phyloP scores from a whole-genome alignment of 2,113 vertebrate species.

The Setophaga petechia region DNA sequence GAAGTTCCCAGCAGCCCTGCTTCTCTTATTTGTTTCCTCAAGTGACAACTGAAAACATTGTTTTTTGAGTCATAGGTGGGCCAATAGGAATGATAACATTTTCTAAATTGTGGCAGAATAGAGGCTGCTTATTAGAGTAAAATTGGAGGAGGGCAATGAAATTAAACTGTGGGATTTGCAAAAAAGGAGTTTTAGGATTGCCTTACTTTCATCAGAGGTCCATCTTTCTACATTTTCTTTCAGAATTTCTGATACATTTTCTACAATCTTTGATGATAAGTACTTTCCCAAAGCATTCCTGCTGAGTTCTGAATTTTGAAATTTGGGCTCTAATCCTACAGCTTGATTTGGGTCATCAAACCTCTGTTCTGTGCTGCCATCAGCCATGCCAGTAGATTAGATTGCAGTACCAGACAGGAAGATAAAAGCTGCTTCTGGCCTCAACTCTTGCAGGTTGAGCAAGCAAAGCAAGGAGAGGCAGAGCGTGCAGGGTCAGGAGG shows the following conservation, averaged over 20 bases:
- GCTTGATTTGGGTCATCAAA: not conserved
- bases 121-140: not conserved
- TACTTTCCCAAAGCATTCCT: not conserved
- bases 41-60: not conserved
- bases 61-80: not conserved
- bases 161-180: not conserved
- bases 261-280: not conserved
- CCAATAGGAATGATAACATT: not conserved
- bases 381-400: not conserved
- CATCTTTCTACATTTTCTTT: not conserved
- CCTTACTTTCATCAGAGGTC: not conserved
- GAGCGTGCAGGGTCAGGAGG: not conserved
- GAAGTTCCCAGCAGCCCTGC: not conserved
- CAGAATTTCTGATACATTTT: not conserved
- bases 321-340: not conserved
- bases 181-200: not conserved
- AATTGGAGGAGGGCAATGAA: not conserved
- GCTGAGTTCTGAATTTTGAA: not conserved
- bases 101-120: not conserved
- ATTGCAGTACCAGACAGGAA: not conserved
- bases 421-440: not conserved
- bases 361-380: not conserved
- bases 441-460: not conserved
- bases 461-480: not conserved
- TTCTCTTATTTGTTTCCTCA: not conserved